Conservation (phyloP, 2,888 invertebrate genomes). For the Strigamia maritima region DNA sequence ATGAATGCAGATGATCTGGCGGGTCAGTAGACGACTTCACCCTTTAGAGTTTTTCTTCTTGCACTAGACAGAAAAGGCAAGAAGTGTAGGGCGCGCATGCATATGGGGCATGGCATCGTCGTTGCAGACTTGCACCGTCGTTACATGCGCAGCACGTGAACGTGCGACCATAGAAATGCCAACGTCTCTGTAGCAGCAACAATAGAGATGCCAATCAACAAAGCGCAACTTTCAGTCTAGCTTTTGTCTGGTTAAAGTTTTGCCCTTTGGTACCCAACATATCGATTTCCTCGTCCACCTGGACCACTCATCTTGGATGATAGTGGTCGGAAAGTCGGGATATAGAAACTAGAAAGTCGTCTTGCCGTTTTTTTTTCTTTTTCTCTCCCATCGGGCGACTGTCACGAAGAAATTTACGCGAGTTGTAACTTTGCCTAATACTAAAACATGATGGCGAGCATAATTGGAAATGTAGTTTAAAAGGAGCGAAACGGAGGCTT, state of each 20-base stretch:
- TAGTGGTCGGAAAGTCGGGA: background rate
- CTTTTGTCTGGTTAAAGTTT: background rate
- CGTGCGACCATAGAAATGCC: background rate
- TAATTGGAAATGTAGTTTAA: constrained; percentile 38
- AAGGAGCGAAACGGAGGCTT: constrained; percentile 15
- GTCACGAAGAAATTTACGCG: constrained; percentile 35
- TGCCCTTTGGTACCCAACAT: background rate
- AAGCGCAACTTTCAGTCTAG: background rate
- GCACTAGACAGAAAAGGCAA: background rate
- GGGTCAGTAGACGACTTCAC: background rate
- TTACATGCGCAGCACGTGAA: background rate
- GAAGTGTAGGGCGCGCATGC: background rate
- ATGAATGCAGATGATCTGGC: background rate
- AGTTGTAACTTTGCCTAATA: constrained; percentile 20
- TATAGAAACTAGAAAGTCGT: background rate
- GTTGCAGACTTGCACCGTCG: background rate
- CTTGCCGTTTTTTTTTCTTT: constrained; percentile 1
- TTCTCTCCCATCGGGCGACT: background rate
- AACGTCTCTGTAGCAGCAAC: background rate
- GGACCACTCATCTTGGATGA: background rate
- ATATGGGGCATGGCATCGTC: background rate
- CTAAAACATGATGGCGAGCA: constrained; percentile 35
- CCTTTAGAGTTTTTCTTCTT: background rate
- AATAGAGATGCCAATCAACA: background rate
- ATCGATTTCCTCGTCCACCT: constrained; percentile 1